phyloP scores from a whole-genome alignment of 2,797 vertebrate species.

The Gymnopithys bicolor region DNA sequence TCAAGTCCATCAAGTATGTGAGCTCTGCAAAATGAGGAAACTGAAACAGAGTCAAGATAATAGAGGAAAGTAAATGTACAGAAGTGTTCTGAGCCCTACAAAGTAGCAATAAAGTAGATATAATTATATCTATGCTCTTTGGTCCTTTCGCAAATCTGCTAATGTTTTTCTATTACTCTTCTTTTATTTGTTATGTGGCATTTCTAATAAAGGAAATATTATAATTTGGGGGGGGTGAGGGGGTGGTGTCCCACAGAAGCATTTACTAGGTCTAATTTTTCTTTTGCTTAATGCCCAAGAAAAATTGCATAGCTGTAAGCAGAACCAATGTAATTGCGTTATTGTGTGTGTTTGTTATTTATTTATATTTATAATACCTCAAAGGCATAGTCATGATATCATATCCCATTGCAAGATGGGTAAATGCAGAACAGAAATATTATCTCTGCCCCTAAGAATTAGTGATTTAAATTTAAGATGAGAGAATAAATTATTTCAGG shows the following conservation, averaged over 20 bases:
- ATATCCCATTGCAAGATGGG: neutral
- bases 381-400: neutral
- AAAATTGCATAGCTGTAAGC: constrained; percentile 39
- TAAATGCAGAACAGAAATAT: constrained; percentile 14
- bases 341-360: neutral
- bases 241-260: neutral
- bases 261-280: constrained; percentile 43
- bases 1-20: neutral
- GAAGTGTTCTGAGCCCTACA: neutral
- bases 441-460: neutral
- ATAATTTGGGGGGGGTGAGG: neutral
- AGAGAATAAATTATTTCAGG: neutral
- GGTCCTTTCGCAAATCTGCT: neutral
- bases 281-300: neutral
- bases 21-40: neutral
- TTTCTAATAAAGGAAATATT: constrained; percentile 31
- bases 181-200: neutral
- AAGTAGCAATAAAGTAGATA: neutral
- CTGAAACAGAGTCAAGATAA: neutral
- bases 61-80: neutral
- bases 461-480: neutral
- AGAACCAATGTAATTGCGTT: constrained; percentile 45
- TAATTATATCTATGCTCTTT: neutral
- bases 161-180: neutral
- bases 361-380: constrained; percentile 10